Percentiles rank a stretch among this genome's conserved stretches.
Conservation (phyloP, 2,888 invertebrate species). For the Macrophya annulata region DNA sequence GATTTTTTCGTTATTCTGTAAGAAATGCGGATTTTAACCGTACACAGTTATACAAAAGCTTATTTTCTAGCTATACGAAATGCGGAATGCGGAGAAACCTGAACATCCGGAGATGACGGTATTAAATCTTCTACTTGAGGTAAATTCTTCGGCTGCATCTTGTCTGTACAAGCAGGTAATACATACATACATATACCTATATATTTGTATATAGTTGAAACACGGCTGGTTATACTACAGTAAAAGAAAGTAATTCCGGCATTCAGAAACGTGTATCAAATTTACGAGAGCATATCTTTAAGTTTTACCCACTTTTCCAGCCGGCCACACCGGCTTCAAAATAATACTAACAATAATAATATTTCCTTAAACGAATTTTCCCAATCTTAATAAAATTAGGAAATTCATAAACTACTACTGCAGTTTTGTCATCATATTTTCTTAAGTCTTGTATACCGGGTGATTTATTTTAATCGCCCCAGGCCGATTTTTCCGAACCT, state of each 20-base stretch:
- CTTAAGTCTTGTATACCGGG: too few species aligned
- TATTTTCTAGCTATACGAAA: not conserved
- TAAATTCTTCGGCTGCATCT: not conserved
- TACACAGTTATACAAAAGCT: not conserved
- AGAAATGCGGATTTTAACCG: not conserved
- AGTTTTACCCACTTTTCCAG: not conserved
- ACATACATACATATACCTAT: not conserved
- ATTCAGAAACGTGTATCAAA: conserved; percentile 37
- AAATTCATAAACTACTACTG: not conserved
- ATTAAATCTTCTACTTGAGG: conserved; percentile 6
- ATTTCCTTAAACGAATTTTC: conserved; percentile 13
- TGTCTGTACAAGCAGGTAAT: not conserved
- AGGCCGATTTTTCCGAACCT: too few species aligned
- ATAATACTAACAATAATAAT: not conserved
- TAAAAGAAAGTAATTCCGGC: conserved; percentile 8
- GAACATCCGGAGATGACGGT: not conserved
- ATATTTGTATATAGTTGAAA: not conserved
- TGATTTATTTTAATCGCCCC: too few species aligned
- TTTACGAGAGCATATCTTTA: conserved; percentile 28
- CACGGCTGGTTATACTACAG: conserved; percentile 15
- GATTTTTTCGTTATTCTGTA: conserved; percentile 5
- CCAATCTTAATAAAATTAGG: not conserved
- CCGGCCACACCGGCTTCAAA: not conserved
- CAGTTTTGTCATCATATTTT: not conserved
- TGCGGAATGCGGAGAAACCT: not conserved